A percentile compares a stretch with the other conserved stretches of the same genome.
These are phyloP conservation scores for Sus cebifrons DNA, from an alignment of 2,797 vertebrate species.

Conservation along the genomic window DNA sequence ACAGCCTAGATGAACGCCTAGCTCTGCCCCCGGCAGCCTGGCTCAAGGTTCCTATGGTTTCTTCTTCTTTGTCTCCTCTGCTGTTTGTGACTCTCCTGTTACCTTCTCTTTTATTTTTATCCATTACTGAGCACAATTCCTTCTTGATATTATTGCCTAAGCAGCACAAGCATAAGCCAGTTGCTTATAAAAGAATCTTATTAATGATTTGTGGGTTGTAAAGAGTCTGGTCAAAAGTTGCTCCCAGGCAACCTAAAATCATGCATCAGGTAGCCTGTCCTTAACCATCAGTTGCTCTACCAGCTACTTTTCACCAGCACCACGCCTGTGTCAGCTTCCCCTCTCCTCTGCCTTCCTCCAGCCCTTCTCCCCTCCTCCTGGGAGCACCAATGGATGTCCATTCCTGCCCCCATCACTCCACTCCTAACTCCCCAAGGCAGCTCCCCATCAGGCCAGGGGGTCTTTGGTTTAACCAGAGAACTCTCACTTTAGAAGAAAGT, in stretches of 20 bases:
- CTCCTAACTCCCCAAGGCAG: background rate
- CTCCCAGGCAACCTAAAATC: background rate
- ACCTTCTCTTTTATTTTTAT: background rate
- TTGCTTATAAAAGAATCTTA: background rate
- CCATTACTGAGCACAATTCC: background rate
- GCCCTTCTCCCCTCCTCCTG: accelerated
- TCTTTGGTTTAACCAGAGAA: background rate
- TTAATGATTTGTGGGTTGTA: background rate
- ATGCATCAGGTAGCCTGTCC: accelerated
- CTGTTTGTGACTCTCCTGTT: background rate
- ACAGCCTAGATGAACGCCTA: background rate
- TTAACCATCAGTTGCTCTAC: background rate
- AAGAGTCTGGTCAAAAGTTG: background rate
- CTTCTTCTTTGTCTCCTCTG: background rate
- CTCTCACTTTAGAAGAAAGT: background rate
- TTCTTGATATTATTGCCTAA: background rate
- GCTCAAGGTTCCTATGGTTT: background rate
- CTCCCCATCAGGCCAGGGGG: background rate
- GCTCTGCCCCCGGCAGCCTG: background rate
- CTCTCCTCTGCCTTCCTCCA: background rate
- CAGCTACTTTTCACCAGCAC: background rate
- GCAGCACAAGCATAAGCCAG: background rate
- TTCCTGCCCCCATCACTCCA: background rate
- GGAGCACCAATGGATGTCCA: background rate
- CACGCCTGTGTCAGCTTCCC: accelerated